Evolutionary conservation across 2,888 invertebrate species (phyloP).

Genomic region (Phymatocera aterrima): DNA sequence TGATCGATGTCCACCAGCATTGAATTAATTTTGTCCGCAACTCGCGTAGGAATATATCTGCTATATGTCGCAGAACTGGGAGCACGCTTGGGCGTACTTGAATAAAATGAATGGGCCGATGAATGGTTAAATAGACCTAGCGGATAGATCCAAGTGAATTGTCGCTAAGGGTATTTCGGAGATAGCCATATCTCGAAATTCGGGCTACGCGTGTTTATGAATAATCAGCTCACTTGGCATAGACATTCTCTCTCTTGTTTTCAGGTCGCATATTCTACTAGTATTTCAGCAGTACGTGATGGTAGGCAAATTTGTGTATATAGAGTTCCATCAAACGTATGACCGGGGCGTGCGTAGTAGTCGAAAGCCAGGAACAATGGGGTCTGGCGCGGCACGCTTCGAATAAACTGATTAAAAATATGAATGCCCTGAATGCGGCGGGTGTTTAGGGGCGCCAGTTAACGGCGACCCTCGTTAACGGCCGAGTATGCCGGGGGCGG

Average conservation of each 20-base stretch:
- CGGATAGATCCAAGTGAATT: background rate
- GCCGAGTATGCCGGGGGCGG: background rate
- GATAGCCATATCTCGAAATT: slow-evolving; percentile 19
- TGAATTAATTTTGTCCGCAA: background rate
- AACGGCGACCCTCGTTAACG: slow-evolving; percentile 29
- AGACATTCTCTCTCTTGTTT: slow-evolving; percentile 50
- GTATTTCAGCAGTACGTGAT: slow-evolving; percentile 51
- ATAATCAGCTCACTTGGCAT: slow-evolving; percentile 45
- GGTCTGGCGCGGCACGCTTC: slow-evolving; percentile 29
- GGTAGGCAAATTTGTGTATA: background rate
- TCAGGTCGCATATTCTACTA: slow-evolving; percentile 53
- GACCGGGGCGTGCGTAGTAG: slow-evolving; percentile 41
- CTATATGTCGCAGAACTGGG: background rate
- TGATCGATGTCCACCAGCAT: slow-evolving; percentile 19
- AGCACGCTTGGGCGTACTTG: background rate
- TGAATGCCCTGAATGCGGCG: background rate
- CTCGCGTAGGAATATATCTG: background rate
- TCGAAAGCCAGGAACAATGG: slow-evolving; percentile 34
- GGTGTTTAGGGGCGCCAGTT: slow-evolving; percentile 29
- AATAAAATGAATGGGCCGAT: slow-evolving; percentile 11
- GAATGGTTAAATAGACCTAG: slow-evolving; percentile 10
- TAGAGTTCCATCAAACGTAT: slow-evolving; percentile 44
- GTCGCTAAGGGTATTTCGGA: background rate
- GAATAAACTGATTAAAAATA: slow-evolving; percentile 49
- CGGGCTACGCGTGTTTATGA: slow-evolving; percentile 18